phyloP scores from a whole-genome alignment of 2,113 vertebrate species.

The Sceloporus undulatus region DNA sequence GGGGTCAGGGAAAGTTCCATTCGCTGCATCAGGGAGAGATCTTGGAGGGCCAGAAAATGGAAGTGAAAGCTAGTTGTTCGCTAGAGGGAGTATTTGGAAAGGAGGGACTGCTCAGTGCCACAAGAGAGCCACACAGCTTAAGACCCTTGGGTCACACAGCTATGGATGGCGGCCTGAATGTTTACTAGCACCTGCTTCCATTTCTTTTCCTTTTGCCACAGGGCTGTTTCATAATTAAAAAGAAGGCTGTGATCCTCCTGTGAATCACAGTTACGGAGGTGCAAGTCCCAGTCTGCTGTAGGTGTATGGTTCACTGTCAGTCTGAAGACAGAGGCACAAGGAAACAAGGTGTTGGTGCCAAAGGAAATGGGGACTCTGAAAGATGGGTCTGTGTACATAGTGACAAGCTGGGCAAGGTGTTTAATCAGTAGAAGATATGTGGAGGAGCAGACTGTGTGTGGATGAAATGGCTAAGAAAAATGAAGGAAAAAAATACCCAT shows the following conservation, averaged over 20 bases:
- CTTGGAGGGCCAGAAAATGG: not conserved
- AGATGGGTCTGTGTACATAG: not conserved
- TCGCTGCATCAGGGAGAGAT: not conserved
- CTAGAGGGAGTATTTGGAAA: not conserved
- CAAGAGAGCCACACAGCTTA: too few relatives aligned
- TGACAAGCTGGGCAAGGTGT: not conserved
- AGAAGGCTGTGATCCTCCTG: not conserved
- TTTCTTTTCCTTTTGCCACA: not conserved
- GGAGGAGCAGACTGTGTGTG: not conserved
- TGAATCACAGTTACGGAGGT: not conserved
- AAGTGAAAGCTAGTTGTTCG: not conserved
- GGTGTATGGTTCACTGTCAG: not conserved
- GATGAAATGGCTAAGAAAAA: too few relatives aligned
- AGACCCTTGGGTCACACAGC: too few relatives aligned
- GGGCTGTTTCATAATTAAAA: not conserved
- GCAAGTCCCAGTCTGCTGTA: not conserved
- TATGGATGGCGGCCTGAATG: too few relatives aligned
- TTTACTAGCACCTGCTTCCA: not conserved
- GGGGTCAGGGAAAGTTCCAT: not conserved
- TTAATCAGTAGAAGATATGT: not conserved
- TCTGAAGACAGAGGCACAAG: not conserved
- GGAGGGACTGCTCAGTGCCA: too few relatives aligned
- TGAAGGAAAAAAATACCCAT: not conserved
- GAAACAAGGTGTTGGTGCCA: not conserved
- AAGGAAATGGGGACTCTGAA: not conserved